Conservation (phyloP, 2,797 vertebrate species). For the Luscinia luscinia region DNA sequence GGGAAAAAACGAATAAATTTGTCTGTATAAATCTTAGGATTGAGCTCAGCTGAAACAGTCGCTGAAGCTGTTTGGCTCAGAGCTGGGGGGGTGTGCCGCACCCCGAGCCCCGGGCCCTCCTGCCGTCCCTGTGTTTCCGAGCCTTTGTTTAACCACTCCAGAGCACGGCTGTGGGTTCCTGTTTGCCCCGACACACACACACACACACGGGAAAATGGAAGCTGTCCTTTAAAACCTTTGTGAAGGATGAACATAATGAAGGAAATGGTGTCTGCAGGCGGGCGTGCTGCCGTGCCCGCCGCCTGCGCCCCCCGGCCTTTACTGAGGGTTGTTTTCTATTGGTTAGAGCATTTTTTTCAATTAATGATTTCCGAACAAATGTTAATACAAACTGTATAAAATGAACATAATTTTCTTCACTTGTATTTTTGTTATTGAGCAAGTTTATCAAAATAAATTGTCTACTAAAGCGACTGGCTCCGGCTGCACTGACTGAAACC, state of each 20-base stretch:
- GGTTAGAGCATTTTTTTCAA: constrained; percentile 77
- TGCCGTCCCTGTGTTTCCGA: neutral
- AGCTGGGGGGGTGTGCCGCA: neutral
- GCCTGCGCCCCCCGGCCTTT: constrained; percentile 47
- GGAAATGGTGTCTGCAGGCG: constrained; percentile 55
- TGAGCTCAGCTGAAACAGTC: neutral
- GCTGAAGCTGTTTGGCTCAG: neutral
- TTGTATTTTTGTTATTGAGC: constrained; percentile 85
- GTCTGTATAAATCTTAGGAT: neutral
- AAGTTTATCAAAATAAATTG: constrained; percentile 85
- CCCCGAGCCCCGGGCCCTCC: neutral
- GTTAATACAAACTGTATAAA: constrained; percentile 83
- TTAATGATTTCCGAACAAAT: constrained; percentile 79
- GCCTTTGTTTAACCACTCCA: neutral
- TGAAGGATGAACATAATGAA: constrained; percentile 76
- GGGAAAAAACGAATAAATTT: constrained; percentile 7
- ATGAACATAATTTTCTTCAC: constrained; percentile 84
- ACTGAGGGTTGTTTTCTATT: constrained; percentile 79
- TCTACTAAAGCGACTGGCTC: constrained; percentile 75
- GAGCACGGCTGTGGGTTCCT: neutral
- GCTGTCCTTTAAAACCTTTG: constrained; percentile 68
- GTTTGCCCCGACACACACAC: neutral
- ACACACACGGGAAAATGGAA: neutral
- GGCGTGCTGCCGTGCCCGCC: constrained; percentile 9
- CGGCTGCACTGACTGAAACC: neutral